Conservation (phyloP, 2,113 vertebrate species). For the Motacilla alba region DNA sequence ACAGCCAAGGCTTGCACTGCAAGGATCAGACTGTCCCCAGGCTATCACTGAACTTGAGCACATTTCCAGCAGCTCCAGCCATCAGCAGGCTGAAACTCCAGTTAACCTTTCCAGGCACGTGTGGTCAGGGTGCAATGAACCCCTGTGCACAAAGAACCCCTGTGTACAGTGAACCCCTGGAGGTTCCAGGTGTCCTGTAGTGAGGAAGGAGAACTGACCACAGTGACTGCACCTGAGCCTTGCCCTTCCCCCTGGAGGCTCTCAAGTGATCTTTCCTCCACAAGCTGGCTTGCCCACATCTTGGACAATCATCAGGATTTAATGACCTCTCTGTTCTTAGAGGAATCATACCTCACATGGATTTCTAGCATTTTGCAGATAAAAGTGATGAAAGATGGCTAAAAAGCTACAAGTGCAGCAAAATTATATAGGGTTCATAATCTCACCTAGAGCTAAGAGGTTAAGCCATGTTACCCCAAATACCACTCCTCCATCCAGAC, state of each 20-base stretch:
- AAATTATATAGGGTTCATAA: background rate
- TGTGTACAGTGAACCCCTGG: background rate
- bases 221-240: background rate
- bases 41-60: background rate
- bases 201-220: background rate
- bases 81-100: background rate
- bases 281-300: background rate
- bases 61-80: background rate
- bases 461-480: background rate
- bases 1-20: background rate
- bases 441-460: background rate
- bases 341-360: background rate
- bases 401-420: background rate
- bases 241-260: background rate
- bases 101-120: rapidly evolving
- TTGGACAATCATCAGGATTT: background rate
- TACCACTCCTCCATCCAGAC: background rate
- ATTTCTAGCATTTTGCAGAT: background rate
- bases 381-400: background rate
- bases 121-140: background rate
- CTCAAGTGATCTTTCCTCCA: background rate
- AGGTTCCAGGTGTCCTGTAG: background rate
- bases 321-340: background rate
- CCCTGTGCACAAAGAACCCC: background rate
- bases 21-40: background rate